These are phyloP conservation scores for Lypha dubia DNA, from an alignment of 2,888 invertebrate genomes.

Conservation along the genomic window DNA sequence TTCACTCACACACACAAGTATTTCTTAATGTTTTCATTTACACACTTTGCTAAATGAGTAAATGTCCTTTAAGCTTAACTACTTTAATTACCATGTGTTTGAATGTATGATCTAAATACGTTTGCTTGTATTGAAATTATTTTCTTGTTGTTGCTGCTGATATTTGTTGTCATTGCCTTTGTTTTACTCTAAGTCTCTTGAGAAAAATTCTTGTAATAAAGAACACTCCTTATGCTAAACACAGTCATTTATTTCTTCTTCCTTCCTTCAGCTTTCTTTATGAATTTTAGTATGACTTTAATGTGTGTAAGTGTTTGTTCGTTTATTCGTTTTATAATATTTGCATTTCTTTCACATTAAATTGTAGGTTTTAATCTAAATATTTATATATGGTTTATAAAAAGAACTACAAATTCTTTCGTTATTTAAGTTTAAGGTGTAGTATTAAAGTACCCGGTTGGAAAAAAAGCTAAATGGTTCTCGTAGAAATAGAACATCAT, in stretches of 20 bases:
- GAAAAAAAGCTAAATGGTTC: background rate
- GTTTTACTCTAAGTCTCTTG: constrained; percentile 66
- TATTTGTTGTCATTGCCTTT: constrained; percentile 68
- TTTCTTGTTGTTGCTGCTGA: constrained; percentile 44
- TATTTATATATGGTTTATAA: constrained; percentile 38
- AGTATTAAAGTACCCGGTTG: constrained; percentile 19
- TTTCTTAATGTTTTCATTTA: constrained; percentile 64
- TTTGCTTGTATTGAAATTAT: constrained; percentile 62
- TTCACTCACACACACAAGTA: constrained; percentile 5
- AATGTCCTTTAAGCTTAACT: constrained; percentile 74
- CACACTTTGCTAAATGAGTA: constrained; percentile 58
- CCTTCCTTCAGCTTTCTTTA: constrained; percentile 13
- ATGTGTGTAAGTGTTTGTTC: constrained; percentile 13
- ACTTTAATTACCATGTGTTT: constrained; percentile 78
- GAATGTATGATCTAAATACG: background rate
- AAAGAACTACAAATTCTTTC: constrained; percentile 44
- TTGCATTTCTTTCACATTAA: constrained; percentile 68
- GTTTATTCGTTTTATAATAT: constrained; percentile 56
- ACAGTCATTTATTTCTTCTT: constrained; percentile 31
- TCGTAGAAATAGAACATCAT: background rate
- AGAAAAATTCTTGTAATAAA: constrained; percentile 69
- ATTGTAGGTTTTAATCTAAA: constrained; percentile 63
- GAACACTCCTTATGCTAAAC: constrained; percentile 67
- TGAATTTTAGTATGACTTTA: constrained; percentile 52
- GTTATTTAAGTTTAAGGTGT: constrained; percentile 47